Conservation (phyloP, 2,888 invertebrate species). For the Parthenolecanium corni region DNA sequence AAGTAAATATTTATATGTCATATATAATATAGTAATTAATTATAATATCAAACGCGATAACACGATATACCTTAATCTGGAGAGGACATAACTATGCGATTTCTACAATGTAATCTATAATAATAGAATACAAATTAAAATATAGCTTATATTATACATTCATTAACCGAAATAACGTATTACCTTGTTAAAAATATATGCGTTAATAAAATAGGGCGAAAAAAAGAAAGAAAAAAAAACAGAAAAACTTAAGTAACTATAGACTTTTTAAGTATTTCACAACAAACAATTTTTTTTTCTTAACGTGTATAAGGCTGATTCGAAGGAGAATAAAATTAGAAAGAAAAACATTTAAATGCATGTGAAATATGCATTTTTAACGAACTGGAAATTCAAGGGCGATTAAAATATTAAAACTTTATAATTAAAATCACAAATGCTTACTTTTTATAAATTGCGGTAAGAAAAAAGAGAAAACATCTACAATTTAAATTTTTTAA, state of each 20-base stretch:
- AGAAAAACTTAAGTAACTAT: slow-evolving; percentile 3
- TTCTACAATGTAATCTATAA: slow-evolving; percentile 11
- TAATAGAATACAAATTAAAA: slow-evolving; percentile 15
- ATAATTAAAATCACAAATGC: slow-evolving; percentile 26
- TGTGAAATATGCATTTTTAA: slow-evolving; percentile 12
- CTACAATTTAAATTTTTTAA: slow-evolving; percentile 9
- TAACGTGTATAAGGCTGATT: slow-evolving; percentile 15
- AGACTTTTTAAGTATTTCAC: slow-evolving; percentile 9
- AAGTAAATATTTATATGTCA: slow-evolving; percentile 8
- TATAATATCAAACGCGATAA: slow-evolving; percentile 23
- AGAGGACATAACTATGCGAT: slow-evolving; percentile 21
- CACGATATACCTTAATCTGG: slow-evolving; percentile 20
- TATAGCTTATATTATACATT: slow-evolving; percentile 16
- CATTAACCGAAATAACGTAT: slow-evolving; percentile 20
- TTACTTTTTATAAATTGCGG: slow-evolving; percentile 21
- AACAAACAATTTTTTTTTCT: slow-evolving; percentile 7
- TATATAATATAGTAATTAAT: slow-evolving; percentile 11
- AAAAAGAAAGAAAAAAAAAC: neutral
- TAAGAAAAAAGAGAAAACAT: slow-evolving; percentile 11
- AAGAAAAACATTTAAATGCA: slow-evolving; percentile 18
- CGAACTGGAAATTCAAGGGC: slow-evolving; percentile 17
- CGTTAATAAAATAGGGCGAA: slow-evolving; percentile 19
- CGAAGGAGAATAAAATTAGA: slow-evolving; percentile 5
- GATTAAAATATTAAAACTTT: slow-evolving; percentile 19
- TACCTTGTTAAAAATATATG: slow-evolving; percentile 22